Evolutionary conservation across 2,113 vertebrate genomes (phyloP), one percentile per base, ranked within the genome.

Genomic region (Tachysurus fulvidraco): DNA sequence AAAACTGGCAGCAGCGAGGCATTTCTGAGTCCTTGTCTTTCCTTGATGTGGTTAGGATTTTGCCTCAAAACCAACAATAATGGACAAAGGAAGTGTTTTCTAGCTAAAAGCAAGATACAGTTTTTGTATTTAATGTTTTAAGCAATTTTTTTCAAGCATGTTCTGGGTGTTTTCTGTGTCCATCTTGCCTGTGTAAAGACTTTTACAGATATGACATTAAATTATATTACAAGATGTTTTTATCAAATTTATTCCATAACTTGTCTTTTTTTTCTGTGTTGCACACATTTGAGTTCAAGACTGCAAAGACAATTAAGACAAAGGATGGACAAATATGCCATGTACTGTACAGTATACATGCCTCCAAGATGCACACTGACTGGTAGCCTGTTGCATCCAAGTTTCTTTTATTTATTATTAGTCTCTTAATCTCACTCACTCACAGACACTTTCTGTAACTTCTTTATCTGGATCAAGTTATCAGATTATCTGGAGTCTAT

Each of bases 1-100:
- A 88, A 93, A 91, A 92, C 91, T 92, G 93, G 92, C 91, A 93
- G 91, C 91, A 92, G 86, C 86, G 88, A 82, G 69, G 64, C 81
- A 90, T 91, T 91, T 92, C 92, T 86, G 52, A 82, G 60, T 6
- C 13, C 62, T 78, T 52, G 6, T 77, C 59, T 78, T 77, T 30
- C 44, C n/a, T 86, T 81, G 46, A 55, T 89, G 82, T 85, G 59
- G 46, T 89, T 41, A 86, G 84, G 71, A 73, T 85, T 84, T 54
- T 88, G 60, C 21, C 83, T 65, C 71, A 88, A 30, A 84, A 54
- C 67, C 71, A n/a, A 41, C 76, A 82, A 21, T 73, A 44, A 23
- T 85, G 83, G 65, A 85, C 19, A 0, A 64, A 81, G n/a, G 1
- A 30, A n/a, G 21, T 73, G 23, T 81, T 65, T 79, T 46, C 36